Evolutionary conservation across 1,140 invertebrate species (phyloP).

Genomic region (Brachionus plicatilis): DNA sequence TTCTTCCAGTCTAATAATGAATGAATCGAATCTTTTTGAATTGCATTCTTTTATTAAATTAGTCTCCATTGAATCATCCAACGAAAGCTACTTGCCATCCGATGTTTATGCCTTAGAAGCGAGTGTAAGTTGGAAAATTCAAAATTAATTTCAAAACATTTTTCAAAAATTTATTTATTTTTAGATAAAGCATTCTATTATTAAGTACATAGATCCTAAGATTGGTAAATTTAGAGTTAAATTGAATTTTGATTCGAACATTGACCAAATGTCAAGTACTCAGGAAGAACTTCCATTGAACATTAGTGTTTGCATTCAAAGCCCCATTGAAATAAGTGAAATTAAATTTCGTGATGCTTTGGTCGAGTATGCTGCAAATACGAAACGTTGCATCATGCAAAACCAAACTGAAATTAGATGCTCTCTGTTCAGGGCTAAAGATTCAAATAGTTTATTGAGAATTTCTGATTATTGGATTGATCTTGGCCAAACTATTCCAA

Average conservation of each 20-base stretch:
- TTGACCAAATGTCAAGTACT: not conserved
- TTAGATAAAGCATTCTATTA: not conserved
- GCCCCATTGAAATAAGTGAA: not conserved
- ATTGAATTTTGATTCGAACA: not conserved
- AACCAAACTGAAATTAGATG: slow-evolving; percentile 20
- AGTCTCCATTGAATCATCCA: not conserved
- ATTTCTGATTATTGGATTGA: slow-evolving; percentile 36
- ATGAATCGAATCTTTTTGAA: not conserved
- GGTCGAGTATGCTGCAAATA: slow-evolving; percentile 22
- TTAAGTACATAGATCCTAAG: slow-evolving; percentile 7
- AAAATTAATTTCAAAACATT: not conserved
- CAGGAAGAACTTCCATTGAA: not conserved
- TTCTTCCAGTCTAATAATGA: not conserved
- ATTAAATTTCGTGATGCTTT: not conserved
- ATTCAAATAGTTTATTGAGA: slow-evolving; percentile 10
- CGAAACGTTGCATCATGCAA: not conserved
- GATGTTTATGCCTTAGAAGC: not conserved
- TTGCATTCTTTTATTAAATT: not conserved
- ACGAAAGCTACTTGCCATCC: not conserved
- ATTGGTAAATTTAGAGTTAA: not conserved
- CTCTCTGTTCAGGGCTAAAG: not conserved
- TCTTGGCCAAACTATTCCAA: not conserved
- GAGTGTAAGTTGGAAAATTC: not conserved
- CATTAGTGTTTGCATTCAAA: not conserved
- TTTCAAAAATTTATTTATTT: not conserved